A percentile compares a stretch with the other conserved stretches of the same genome.
phyloP scores from a whole-genome alignment of 2,797 vertebrate genomes.

The Urophycis tenuis region DNA sequence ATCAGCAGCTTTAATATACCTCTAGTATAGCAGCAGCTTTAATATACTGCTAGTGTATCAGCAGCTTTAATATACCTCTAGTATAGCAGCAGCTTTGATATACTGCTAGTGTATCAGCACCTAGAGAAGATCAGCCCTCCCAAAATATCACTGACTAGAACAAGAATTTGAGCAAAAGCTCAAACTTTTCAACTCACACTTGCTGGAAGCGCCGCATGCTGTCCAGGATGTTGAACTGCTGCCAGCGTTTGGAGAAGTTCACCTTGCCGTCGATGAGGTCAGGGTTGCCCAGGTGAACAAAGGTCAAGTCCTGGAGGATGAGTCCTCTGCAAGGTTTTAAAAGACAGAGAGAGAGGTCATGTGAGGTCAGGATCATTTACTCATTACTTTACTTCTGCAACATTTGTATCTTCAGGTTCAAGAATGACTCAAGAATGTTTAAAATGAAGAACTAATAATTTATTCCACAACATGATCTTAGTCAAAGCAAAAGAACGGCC shows the following conservation, averaged over 20 bases:
- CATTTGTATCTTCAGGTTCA: not conserved
- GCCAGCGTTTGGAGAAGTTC: slow-evolving; percentile 99
- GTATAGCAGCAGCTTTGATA: too few species aligned
- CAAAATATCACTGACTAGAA: not conserved
- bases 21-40: too few species aligned
- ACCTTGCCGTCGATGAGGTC: slow-evolving; percentile 94
- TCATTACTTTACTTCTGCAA: not conserved
- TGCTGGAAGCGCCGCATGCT: slow-evolving; percentile 99
- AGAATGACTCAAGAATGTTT: not conserved
- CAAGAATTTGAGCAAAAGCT: not conserved
- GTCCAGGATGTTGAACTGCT: slow-evolving; percentile 99
- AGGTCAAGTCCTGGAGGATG: slow-evolving; percentile 96
- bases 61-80: too few species aligned
- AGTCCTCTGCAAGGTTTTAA: slow-evolving; percentile 74
- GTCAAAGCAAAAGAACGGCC: not conserved
- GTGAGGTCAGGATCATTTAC: not conserved
- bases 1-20: too few species aligned
- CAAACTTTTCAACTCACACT: slow-evolving; percentile 72
- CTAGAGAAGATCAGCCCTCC: not conserved
- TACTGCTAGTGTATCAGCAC: too few species aligned
- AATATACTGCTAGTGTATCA: too few species aligned
- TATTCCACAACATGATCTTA: not conserved
- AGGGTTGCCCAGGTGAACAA: slow-evolving; percentile 96
- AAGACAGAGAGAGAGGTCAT: not conserved
- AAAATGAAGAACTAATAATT: too few species aligned